phyloP scores from a whole-genome alignment of 2,113 vertebrate genomes.

The Acanthochromis polyacanthus region DNA sequence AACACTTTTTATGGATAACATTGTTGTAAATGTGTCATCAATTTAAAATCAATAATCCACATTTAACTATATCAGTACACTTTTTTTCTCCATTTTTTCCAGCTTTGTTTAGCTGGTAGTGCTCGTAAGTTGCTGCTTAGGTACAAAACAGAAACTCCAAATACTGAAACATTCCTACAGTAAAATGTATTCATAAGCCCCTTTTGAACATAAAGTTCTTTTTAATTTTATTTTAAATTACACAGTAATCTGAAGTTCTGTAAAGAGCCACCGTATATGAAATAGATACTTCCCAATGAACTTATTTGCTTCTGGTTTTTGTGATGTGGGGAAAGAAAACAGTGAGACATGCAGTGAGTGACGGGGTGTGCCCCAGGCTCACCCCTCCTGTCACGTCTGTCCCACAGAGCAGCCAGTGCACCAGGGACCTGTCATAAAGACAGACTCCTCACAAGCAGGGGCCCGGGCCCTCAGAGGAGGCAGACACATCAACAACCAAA shows the following conservation, averaged over 20 bases:
- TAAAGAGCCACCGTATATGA: not conserved
- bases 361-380: conserved; percentile 60
- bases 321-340: conserved; percentile 46
- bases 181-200: not conserved
- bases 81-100: too few relatives aligned
- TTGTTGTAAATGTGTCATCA: too few relatives aligned
- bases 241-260: not conserved
- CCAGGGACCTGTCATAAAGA: conserved; percentile 70
- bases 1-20: too few relatives aligned
- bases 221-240: not conserved
- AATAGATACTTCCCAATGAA: not conserved
- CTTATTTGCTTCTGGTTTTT: conserved; percentile 10
- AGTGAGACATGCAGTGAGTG: conserved; percentile 70
- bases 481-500: conserved; percentile 47
- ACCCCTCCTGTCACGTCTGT: conserved; percentile 68
- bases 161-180: too few relatives aligned
- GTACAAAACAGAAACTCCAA: too few relatives aligned
- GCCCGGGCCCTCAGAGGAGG: conserved; percentile 35
- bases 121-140: too few relatives aligned
- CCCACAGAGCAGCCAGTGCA: conserved; percentile 50
- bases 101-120: too few relatives aligned
- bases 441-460: conserved; percentile 51
- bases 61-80: too few relatives aligned
- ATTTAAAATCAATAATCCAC: too few relatives aligned
- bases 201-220: not conserved